A percentile compares a stretch with the other conserved stretches of the same genome.
Conservation (phyloP, 1,140 invertebrate species). For the Coelopa frigida region DNA sequence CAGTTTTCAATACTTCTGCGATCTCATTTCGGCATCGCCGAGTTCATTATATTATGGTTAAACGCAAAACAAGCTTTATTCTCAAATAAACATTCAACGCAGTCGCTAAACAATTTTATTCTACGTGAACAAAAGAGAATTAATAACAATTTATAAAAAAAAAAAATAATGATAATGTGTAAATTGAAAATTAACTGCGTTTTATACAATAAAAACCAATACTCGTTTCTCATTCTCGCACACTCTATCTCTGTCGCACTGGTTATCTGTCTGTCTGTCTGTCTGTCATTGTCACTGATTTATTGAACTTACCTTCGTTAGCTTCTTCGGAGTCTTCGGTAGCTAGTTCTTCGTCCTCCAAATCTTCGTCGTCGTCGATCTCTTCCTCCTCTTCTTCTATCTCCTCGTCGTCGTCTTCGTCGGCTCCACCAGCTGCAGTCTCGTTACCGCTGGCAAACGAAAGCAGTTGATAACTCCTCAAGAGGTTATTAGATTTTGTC, state of each 20-base stretch:
- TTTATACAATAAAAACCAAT: conserved; percentile 4
- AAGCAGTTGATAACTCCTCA: conserved; percentile 25
- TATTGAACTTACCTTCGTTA: conserved; percentile 15
- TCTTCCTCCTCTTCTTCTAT: conserved; percentile 27
- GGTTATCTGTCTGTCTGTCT: no score
- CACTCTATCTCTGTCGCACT: no score
- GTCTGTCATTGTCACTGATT: no score
- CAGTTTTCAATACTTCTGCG: no score
- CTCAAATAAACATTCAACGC: no score
- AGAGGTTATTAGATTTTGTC: no score
- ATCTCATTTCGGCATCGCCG: no score
- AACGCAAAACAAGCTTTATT: no score
- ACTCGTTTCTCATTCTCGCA: not conserved
- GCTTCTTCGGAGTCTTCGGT: conserved; percentile 11
- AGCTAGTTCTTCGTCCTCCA: conserved; percentile 31
- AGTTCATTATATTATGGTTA: no score
- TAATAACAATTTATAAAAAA: conserved; percentile 10
- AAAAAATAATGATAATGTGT: conserved; percentile 2
- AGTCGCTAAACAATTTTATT: no score
- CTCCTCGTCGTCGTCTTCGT: conserved; percentile 12
- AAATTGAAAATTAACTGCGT: conserved; percentile 2
- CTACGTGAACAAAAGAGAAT: no score
- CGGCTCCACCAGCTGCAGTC: conserved; percentile 1
- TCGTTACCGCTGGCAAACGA: conserved; percentile 7
- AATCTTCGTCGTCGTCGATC: conserved; percentile 29